Base-by-base conservation (phyloP, 2,113 vertebrate species). In the Vanacampus margaritifer region DNA sequence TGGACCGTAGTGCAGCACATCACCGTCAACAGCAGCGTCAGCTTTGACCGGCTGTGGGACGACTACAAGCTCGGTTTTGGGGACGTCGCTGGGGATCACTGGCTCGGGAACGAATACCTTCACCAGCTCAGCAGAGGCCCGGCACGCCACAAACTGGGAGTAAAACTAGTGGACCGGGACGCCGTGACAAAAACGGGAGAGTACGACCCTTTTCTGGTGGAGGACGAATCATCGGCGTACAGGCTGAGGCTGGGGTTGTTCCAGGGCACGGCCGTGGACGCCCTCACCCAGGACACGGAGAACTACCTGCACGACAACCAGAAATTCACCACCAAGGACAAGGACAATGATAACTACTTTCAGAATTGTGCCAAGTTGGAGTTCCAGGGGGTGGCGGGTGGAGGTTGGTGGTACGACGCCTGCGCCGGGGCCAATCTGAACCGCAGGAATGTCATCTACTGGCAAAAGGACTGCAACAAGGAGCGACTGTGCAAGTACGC, bases 1-100 rank as follows among this genome's bases (percentile, higher is more conserved):
- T 96, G 94, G 95, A 95, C 94, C 0, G 88, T 95, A 46, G 90
- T 96, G 71, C 95, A 95, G 82, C 94, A 95, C 60, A 95, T 95
- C 72, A 96, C 95, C 3, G 90, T 93, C 35, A 95, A 96, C 63
- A 93, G 93, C 79, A 94, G 90, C 17, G 85, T 94, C 0, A 81
- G 93, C 68, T 96, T 95, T 14, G 94, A 96, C 64, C 82, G 92
- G 19, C 87, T 88, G 45, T 96, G 95, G 95, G 82, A 80, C n/a
- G 93, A 95, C 68, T 96, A 95, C 74, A 95, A 93, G 76, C 81
- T 79, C 0, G 95, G 94, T 65, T 95, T 96, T 66, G 95, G 94
- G 26, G 79, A 76, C 0, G 75, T 93, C 62, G 87, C 84, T 1
- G 93, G 91, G 2, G 93, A 95, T 82, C 93, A 96, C 82, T 96